Evolutionary conservation across 2,113 vertebrate species (phyloP).

Genomic region (Archocentrus centrarchus): DNA sequence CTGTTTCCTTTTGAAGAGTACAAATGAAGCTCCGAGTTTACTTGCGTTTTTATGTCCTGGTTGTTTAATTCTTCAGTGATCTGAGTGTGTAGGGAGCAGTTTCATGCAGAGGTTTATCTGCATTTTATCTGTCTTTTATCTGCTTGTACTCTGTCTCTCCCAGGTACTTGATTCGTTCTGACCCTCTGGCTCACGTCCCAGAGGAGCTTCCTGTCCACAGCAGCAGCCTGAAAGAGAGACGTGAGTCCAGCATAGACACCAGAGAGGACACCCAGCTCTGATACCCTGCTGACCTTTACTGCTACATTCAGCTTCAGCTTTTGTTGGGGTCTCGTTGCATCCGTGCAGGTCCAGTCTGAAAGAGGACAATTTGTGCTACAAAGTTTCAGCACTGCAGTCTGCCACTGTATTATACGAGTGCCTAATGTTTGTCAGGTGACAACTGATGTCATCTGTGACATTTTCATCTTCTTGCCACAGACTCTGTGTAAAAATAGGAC

Average conservation of each 20-base stretch:
- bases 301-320: not conserved
- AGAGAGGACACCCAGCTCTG: slow-evolving; percentile 85
- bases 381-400: slow-evolving; percentile 34
- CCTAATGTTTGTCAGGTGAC: slow-evolving; percentile 49
- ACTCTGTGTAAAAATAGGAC: slow-evolving; percentile 10
- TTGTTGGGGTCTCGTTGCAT: slow-evolving; percentile 4
- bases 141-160: not conserved
- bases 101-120: not conserved
- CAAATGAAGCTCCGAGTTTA: no score
- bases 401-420: slow-evolving; percentile 52
- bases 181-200: slow-evolving; percentile 92
- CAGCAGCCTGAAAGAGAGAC: slow-evolving; percentile 83
- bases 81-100: not conserved
- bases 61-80: not conserved
- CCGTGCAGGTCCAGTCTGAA: slow-evolving; percentile 18
- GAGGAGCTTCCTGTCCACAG: slow-evolving; percentile 83
- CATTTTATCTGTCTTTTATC: not conserved
- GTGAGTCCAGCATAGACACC: slow-evolving; percentile 79
- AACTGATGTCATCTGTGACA: slow-evolving; percentile 31
- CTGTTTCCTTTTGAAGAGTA: no score
- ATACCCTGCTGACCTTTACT: slow-evolving; percentile 17
- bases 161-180: slow-evolving; percentile 94
- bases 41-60: not conserved
- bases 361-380: slow-evolving; percentile 19
- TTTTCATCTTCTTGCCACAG: slow-evolving; percentile 36